A percentile compares a stretch with the other conserved stretches of the same genome.
Conservation (phyloP, 2,113 vertebrate genomes). For the Bubo bubo region DNA sequence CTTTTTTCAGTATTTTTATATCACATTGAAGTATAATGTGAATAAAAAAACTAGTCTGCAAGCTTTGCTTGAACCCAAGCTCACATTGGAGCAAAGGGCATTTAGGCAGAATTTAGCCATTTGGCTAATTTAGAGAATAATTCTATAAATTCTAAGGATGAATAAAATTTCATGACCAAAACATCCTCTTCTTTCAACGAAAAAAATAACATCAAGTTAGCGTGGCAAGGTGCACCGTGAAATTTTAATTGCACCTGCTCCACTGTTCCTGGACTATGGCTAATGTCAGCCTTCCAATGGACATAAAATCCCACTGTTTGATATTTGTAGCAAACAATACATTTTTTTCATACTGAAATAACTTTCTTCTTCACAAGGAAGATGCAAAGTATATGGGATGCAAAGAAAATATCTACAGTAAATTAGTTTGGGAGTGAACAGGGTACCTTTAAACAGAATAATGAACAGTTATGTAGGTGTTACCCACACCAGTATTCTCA, state of each 20-base stretch:
- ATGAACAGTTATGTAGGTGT: not conserved
- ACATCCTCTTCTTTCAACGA: not conserved
- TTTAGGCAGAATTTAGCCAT: not conserved
- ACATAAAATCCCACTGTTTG: not conserved
- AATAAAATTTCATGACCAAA: not conserved
- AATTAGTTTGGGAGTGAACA: not conserved
- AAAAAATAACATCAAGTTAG: not conserved
- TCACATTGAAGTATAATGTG: not conserved
- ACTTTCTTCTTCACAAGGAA: not conserved
- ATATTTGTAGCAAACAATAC: not conserved
- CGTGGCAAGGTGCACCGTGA: not conserved
- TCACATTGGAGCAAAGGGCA: constrained; percentile 6
- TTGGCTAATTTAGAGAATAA: not conserved
- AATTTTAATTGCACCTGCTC: constrained; percentile 9
- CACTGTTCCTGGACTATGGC: not conserved
- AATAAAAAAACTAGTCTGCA: constrained; percentile 5
- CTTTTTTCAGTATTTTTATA: constrained; percentile 22
- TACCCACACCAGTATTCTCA: not conserved
- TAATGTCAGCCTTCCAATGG: not conserved
- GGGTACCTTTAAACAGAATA: not conserved
- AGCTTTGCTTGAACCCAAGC: not conserved
- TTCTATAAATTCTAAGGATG: not conserved
- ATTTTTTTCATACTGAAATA: not conserved
- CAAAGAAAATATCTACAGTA: not conserved
- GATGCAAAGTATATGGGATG: not conserved